A percentile compares a stretch with the other conserved stretches of the same genome.
Evolutionary conservation across 2,113 vertebrate species (phyloP).

Genomic region (Oncorhynchus kisutch): DNA sequence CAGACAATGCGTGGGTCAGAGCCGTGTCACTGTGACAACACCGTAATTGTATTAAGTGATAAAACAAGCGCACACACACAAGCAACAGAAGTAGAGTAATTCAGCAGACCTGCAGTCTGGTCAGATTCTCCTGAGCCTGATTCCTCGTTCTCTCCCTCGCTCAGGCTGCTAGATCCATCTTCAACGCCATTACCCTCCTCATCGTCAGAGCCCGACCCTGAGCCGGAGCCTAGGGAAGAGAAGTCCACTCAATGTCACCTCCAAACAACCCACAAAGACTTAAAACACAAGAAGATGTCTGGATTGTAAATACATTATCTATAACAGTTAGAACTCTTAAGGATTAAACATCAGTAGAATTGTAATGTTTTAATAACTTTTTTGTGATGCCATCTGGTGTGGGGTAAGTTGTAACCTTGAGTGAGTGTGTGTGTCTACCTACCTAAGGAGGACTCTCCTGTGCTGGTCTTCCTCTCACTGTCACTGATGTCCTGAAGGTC

Average conservation of each 20-base stretch:
- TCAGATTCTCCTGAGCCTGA: slow-evolving; percentile 87
- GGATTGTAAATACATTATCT: too few species aligned
- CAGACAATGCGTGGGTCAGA: not conserved
- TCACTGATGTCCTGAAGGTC: slow-evolving; percentile 94
- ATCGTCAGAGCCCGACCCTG: slow-evolving; percentile 76
- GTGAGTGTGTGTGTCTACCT: not conserved
- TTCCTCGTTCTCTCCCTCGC: slow-evolving; percentile 75
- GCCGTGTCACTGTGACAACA: not conserved
- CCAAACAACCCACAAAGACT: too few species aligned
- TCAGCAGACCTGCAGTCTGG: slow-evolving; percentile 83
- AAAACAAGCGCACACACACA: not conserved
- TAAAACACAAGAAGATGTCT: too few species aligned
- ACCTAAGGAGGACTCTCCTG: slow-evolving; percentile 90
- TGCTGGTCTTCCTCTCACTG: slow-evolving; percentile 91
- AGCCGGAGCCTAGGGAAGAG: slow-evolving; percentile 26
- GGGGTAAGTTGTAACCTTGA: not conserved
- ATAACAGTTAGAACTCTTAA: too few species aligned
- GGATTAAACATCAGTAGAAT: too few species aligned
- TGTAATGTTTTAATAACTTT: too few species aligned
- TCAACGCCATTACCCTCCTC: slow-evolving; percentile 60
- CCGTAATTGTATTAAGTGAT: not conserved
- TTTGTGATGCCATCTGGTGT: too few species aligned
- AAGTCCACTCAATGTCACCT: not conserved
- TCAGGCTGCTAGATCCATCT: slow-evolving; percentile 78
- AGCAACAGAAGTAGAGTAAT: too few species aligned